Evolutionary conservation across 2,113 vertebrate species (phyloP), one percentile per base, ranked within the genome.

Genomic region (Thomomys bottae): DNA sequence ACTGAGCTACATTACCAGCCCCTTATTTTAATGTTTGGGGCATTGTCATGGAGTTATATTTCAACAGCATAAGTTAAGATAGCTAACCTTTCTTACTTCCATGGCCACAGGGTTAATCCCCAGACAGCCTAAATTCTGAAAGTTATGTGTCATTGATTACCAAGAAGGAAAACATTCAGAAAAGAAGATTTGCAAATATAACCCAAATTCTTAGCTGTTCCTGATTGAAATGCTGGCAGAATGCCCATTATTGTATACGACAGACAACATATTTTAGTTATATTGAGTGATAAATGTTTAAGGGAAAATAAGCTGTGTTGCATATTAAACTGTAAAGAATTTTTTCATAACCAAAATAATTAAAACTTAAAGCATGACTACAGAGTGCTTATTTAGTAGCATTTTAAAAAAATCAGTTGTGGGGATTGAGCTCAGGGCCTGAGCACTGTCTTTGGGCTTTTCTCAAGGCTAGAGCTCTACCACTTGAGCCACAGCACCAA

Each of bases 11-110:
- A n/a, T n/a, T n/a, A n/a, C n/a, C n/a, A n/a, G n/a, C n/a, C n/a
- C n/a, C 10, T 91, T 88, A 36, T 45, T 86, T 94, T 86, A 88
- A 63, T 70, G 36, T 61, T 78, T 88, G 38, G 61, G 63, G 49
- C 86, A 81, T 90, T 75, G 30, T 77, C 54, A 7, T 6, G 10
- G 20, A 72, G 45, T 83, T 80, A 81, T 54, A 80, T 11, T 84
- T 40, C 87, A 92, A 36, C n/a, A 84, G 84, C 77, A 70, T 59
- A 92, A 64, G 42, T 92, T 68, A 92, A 67, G 14, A 86, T 89
- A 84, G 10, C 84, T 94, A 77, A 79, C 89, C 36, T 73, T 88
- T 77, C 59, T 91, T 71, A 67, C 88, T 93, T 81, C 45, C 32
- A 42, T 84, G 30, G 26, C 49, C 38, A 11, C 23, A 70, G 40